Percentiles rank a stretch among this genome's conserved stretches.
These are phyloP conservation scores for Corvus moneduloides DNA, from an alignment of 2,113 vertebrate species.

Conservation along the genomic window DNA sequence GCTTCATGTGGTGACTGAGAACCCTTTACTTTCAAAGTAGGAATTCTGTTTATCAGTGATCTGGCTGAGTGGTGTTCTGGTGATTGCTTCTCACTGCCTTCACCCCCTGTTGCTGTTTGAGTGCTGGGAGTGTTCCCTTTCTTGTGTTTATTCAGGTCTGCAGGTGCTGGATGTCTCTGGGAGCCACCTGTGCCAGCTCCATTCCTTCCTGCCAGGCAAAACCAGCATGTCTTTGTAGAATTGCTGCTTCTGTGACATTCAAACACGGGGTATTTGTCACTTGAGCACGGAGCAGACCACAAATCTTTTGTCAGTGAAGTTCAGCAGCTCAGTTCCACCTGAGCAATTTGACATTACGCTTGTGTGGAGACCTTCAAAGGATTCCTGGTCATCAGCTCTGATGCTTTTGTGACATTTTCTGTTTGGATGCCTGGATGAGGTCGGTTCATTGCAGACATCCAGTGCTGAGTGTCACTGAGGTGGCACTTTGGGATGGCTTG, in stretches of 20 bases:
- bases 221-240: fast-evolving
- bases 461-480: background rate
- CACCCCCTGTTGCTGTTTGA: background rate
- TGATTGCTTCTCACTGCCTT: background rate
- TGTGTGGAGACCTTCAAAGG: background rate
- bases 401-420: background rate
- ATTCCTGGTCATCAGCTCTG: background rate
- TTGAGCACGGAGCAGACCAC: background rate
- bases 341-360: background rate
- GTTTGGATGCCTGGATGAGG: background rate
- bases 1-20: too few relatives aligned
- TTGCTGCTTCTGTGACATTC: background rate
- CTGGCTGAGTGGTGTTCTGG: background rate
- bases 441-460: fast-evolving
- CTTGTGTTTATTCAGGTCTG: background rate
- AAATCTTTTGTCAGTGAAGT: fast-evolving
- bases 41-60: background rate
- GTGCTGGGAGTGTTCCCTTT: background rate
- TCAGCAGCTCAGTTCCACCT: background rate
- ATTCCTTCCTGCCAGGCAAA: background rate
- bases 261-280: background rate
- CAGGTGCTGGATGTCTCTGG: background rate
- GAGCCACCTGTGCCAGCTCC: background rate
- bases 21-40: fast-evolving
- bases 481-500: background rate